Base-by-base conservation (phyloP, 1,140 invertebrate genomes). In the Ceratoteleas bidentatus region DNA sequence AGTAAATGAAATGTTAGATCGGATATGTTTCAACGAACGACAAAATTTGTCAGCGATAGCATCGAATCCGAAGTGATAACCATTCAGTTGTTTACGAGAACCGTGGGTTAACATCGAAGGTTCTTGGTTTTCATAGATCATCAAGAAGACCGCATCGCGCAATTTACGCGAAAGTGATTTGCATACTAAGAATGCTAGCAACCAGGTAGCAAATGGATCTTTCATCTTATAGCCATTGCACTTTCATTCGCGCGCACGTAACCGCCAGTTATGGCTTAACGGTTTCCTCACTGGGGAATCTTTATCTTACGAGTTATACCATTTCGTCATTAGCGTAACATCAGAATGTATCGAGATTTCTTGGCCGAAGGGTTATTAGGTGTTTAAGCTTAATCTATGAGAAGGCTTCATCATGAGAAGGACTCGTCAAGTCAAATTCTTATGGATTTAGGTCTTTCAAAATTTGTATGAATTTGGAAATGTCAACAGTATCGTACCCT, bases 171-270 rank as follows among this genome's bases (percentile, higher is more conserved):
- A 52, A 65, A 61, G 49, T 61, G 66, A 77, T 82, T 82, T 82
- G 68, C 73, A 82, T 82, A 58, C 66, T 73, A 45, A 45, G 14
- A 72, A 43, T 65, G 49, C 69, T 74, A 64, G 58, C 49, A 49
- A 65, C 24, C 74, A 62, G 72, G 70, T 79, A 83, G 75, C 81
- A 75, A 73, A 75, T 75, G 70, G 33, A 75, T 83, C 68, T 73
- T 68, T 83, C 75, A 72, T 76, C 77, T 84, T 62, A 68, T 68
- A 60, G 36, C 3, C 60, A 66, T 70, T 75, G 49, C 60, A 80
- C 81, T 84, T 84, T 84, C 76, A 72, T 72, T 83, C 36, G 66
- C 57, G 61, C 40, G 11, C 36, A 64, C 65, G 74, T 77, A 77
- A 77, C 64, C 15, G 54, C 15, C 45, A 9, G 65, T 69, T 77